Conservation (phyloP, 2,888 invertebrate genomes). For the Cosmopolites sordidus region DNA sequence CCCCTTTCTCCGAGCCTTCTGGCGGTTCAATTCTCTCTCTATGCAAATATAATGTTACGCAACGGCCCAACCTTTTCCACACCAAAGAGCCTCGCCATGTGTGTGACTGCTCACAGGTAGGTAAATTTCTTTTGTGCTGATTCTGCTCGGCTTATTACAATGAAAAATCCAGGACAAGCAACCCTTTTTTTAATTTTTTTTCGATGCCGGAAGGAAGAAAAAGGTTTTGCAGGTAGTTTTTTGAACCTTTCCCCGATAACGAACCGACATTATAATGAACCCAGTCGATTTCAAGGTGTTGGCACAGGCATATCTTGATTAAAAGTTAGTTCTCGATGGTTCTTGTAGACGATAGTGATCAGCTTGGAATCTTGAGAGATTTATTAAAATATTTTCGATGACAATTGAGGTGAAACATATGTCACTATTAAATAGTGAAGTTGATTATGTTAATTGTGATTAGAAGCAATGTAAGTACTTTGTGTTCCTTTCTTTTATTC, state of each 20-base stretch:
- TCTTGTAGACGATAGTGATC: constrained; percentile 16
- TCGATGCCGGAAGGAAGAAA: constrained; percentile 46
- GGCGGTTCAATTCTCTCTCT: not conserved
- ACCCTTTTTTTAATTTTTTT: constrained; percentile 20
- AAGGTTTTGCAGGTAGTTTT: constrained; percentile 48
- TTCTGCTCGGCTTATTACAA: constrained; percentile 15
- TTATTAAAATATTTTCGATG: too few relatives aligned
- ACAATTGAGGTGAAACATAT: too few relatives aligned
- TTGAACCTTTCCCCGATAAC: constrained; percentile 36
- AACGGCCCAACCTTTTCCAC: constrained; percentile 25
- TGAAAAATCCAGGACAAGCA: constrained; percentile 17
- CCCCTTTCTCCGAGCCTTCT: not conserved
- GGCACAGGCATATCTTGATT: constrained; percentile 41
- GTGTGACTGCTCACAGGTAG: constrained; percentile 41
- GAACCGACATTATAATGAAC: constrained; percentile 40
- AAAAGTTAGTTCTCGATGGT: constrained; percentile 2
- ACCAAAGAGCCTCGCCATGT: constrained; percentile 9
- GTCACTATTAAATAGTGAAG: too few relatives aligned
- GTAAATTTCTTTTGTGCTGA: constrained; percentile 42
- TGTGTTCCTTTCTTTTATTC: too few relatives aligned
- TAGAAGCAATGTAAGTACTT: too few relatives aligned
- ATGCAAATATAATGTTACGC: constrained; percentile 24
- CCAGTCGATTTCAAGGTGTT: constrained; percentile 44
- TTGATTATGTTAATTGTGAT: too few relatives aligned
- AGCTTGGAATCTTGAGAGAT: too few relatives aligned